A percentile compares a stretch with the other conserved stretches of the same genome.
Evolutionary conservation across 2,888 invertebrate species (phyloP).

Genomic region (Pogonocherus hispidulus): DNA sequence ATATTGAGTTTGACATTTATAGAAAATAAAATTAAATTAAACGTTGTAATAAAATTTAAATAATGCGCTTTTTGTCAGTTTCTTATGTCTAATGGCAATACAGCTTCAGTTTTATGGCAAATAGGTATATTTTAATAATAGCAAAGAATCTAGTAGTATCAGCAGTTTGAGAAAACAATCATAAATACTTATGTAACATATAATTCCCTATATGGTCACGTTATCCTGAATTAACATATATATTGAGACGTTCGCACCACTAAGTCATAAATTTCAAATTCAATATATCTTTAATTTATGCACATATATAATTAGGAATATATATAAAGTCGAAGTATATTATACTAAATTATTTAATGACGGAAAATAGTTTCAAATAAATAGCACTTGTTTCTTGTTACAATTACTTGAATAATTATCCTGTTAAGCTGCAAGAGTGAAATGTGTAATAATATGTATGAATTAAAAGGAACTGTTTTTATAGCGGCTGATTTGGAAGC

Average conservation of each 20-base stretch:
- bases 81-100: too few relatives aligned
- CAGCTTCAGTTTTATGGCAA: too few relatives aligned
- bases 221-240: neutral
- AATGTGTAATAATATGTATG: slow-evolving; percentile 38
- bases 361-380: neutral
- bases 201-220: neutral
- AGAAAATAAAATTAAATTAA: too few relatives aligned
- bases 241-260: neutral
- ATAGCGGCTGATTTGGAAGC: slow-evolving; percentile 53
- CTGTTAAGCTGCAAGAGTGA: too few relatives aligned
- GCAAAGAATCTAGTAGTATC: too few relatives aligned
- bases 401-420: too few relatives aligned
- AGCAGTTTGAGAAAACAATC: too few relatives aligned
- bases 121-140: too few relatives aligned
- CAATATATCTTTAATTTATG: neutral
- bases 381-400: neutral
- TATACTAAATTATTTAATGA: neutral
- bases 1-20: too few relatives aligned
- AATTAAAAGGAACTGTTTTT: slow-evolving; percentile 45
- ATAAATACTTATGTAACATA: too few relatives aligned
- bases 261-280: neutral
- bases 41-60: too few relatives aligned
- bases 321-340: neutral
- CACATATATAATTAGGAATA: neutral
- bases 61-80: too few relatives aligned